Percentiles rank a stretch among this genome's conserved stretches.
Evolutionary conservation across 2,888 invertebrate genomes (phyloP).

Genomic region (Phortica magna): DNA sequence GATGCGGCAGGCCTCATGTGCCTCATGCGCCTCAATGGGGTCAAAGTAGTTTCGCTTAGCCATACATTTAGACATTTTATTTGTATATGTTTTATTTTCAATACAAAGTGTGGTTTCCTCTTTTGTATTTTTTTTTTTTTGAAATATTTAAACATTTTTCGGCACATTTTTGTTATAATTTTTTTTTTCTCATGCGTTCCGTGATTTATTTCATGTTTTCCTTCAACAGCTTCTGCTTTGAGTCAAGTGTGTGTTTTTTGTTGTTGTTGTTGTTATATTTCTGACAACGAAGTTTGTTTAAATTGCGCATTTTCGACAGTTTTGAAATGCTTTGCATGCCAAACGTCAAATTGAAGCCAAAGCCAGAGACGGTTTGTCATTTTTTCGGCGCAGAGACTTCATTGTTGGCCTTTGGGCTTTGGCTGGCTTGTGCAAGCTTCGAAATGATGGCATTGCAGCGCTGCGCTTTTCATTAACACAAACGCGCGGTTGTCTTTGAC

Average conservation of each 20-base stretch:
- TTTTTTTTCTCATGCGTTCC: background rate
- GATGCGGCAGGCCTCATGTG: background rate
- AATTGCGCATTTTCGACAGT: background rate
- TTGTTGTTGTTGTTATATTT: background rate
- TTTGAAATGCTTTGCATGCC: background rate
- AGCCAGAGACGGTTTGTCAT: too few relatives aligned
- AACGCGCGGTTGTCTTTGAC: too few relatives aligned
- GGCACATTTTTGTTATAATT: background rate
- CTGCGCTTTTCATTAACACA: too few relatives aligned
- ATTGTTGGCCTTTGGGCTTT: too few relatives aligned
- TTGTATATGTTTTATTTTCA: background rate
- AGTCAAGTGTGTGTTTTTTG: background rate
- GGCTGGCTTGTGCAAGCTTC: too few relatives aligned
- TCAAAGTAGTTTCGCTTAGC: constrained; percentile 26
- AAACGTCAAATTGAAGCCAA: too few relatives aligned
- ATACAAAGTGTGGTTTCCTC: background rate
- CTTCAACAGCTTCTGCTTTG: background rate
- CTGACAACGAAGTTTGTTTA: background rate
- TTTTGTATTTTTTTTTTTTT: background rate
- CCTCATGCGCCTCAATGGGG: constrained; percentile 17
- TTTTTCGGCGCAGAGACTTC: too few relatives aligned
- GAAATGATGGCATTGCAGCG: too few relatives aligned
- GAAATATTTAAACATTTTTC: background rate
- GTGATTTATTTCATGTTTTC: background rate
- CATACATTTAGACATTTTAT: constrained; percentile 25